A percentile compares a stretch with the other conserved stretches of the same genome.
phyloP scores from a whole-genome alignment of 2,797 vertebrate genomes.

The Borostomias antarcticus region DNA sequence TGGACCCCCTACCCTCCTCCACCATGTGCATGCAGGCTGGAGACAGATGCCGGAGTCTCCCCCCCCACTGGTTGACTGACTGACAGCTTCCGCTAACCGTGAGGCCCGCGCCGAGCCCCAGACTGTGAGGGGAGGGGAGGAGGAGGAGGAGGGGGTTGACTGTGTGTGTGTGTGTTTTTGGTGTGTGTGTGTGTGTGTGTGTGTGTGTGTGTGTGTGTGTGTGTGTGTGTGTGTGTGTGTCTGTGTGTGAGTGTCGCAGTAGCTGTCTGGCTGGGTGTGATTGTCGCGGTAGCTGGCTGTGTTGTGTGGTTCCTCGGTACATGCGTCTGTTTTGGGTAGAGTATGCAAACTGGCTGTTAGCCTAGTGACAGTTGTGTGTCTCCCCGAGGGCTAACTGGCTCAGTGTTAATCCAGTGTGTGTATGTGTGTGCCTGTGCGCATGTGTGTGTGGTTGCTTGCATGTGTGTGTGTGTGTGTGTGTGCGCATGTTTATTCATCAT shows the following conservation, averaged over 20 bases:
- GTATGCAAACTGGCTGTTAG: conserved; percentile 38
- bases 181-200: conserved; percentile 23
- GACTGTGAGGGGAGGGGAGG: not conserved
- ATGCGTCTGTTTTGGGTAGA: not conserved
- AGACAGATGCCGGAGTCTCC: conserved; percentile 12
- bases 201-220: conserved; percentile 19
- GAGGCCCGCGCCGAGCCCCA: not conserved
- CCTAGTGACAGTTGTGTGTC: conserved; percentile 41
- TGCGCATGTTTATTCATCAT: conserved; percentile 63
- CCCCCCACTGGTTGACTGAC: conserved; percentile 27
- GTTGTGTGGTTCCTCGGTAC: too few relatives aligned
- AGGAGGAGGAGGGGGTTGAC: not conserved
- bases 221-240: conserved; percentile 11
- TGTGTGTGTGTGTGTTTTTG: conserved; percentile 4
- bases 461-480: conserved; percentile 5
- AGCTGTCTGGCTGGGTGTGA: not conserved
- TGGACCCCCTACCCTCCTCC: too few relatives aligned
- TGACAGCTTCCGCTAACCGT: not conserved
- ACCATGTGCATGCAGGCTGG: conserved; percentile 1
- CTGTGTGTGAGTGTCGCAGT: conserved; percentile 39
- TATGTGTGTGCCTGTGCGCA: not conserved
- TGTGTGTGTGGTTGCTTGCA: not conserved
- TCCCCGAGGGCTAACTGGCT: conserved; percentile 29
- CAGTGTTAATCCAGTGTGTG: conserved; percentile 49
- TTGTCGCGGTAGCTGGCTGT: not conserved